Percentiles rank a stretch among this genome's conserved stretches.
phyloP scores from a whole-genome alignment of 2,888 invertebrate genomes.

The Drosophila mettleri region DNA sequence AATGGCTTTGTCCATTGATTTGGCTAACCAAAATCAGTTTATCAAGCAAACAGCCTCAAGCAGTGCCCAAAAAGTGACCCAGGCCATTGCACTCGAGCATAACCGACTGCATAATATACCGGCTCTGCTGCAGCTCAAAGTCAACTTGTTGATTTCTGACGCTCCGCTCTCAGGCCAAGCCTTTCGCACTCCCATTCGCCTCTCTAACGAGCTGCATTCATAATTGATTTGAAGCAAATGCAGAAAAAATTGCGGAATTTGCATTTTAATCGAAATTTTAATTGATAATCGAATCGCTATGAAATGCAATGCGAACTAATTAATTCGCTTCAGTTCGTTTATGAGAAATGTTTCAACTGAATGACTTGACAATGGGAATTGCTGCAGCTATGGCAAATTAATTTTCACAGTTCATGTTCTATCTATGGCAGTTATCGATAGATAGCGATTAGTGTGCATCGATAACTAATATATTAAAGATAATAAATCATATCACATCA shows the following conservation, averaged over 20 bases:
- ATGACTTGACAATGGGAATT: background rate
- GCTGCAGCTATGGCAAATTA: background rate
- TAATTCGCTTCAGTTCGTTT: constrained; percentile 1
- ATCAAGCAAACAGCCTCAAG: constrained; percentile 18
- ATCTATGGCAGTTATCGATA: background rate
- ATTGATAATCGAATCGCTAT: constrained; percentile 1
- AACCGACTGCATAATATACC: background rate
- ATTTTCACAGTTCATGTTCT: background rate
- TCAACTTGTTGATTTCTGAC: background rate
- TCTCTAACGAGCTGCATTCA: constrained; percentile 6
- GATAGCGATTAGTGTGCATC: no score
- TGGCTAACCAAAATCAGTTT: constrained; percentile 35
- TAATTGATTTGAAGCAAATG: background rate
- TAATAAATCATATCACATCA: no score
- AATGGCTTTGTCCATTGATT: constrained; percentile 36
- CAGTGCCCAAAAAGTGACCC: background rate
- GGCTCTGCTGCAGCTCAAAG: background rate
- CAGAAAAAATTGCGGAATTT: background rate
- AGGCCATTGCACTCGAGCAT: background rate
- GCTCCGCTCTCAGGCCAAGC: background rate
- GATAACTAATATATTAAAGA: no score
- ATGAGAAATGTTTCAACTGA: background rate
- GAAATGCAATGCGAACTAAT: background rate
- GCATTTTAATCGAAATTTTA: constrained; percentile 18
- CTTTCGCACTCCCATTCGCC: background rate